These are phyloP conservation scores for Poeciliopsis paucimaculata DNA, from an alignment of 2,797 vertebrate species.

Conservation along the genomic window DNA sequence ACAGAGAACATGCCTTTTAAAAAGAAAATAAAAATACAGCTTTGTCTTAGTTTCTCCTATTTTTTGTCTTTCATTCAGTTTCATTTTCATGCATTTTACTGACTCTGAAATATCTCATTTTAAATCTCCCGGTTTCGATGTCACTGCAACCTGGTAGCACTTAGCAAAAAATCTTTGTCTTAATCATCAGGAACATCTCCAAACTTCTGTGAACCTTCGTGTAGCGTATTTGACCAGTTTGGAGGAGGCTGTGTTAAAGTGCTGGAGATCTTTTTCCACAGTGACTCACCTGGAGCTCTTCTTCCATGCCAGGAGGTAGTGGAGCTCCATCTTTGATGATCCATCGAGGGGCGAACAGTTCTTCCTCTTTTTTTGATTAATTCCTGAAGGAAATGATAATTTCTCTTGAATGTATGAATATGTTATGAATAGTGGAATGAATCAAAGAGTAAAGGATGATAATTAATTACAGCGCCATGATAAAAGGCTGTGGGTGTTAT, in stretches of 20 bases:
- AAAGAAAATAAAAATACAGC: not conserved
- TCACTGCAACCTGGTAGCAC: not conserved
- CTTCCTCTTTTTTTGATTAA: constrained; percentile 81
- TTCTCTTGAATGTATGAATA: constrained; percentile 87
- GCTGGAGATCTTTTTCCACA: constrained; percentile 23
- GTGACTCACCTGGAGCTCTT: constrained; percentile 33
- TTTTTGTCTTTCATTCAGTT: not conserved
- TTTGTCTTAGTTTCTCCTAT: not conserved
- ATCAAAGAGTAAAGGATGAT: constrained; percentile 84
- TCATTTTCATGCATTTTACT: not conserved
- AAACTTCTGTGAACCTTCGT: not conserved
- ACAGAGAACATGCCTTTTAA: not conserved
- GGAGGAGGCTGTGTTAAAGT: not conserved
- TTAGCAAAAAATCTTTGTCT: not conserved
- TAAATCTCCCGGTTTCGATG: not conserved
- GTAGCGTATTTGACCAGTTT: constrained; percentile 24
- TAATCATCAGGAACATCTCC: constrained; percentile 14
- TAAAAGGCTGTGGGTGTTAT: constrained; percentile 84
- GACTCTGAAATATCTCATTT: not conserved
- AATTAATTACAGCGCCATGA: constrained; percentile 82
- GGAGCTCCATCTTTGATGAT: constrained; percentile 78
- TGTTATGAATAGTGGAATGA: constrained; percentile 85
- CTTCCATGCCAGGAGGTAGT: constrained; percentile 60
- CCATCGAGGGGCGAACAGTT: constrained; percentile 69
- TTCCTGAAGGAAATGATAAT: constrained; percentile 86